Conservation (phyloP, 2,888 invertebrate genomes). For the Clitarchus hookeri region DNA sequence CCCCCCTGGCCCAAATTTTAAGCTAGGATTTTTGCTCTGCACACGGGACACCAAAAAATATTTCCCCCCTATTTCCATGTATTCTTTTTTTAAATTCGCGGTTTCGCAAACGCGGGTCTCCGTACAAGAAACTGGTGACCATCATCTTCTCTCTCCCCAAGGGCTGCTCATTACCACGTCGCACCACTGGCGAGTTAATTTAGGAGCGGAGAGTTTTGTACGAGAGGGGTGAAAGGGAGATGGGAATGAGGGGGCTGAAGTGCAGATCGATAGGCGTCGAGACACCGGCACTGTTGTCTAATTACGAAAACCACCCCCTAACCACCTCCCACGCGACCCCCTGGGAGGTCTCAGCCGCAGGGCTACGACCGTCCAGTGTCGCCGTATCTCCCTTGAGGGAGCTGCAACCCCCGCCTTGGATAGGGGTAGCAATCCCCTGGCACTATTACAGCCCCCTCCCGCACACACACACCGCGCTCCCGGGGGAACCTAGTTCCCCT, state of each 20-base stretch:
- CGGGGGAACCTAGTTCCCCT: background rate
- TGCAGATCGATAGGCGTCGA: slow-evolving; percentile 1
- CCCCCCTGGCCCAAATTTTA: no score
- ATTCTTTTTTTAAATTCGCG: background rate
- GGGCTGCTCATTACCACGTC: background rate
- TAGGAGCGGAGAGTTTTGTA: background rate
- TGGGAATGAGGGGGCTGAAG: background rate
- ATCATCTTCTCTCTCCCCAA: background rate
- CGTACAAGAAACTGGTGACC: background rate
- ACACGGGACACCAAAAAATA: background rate
- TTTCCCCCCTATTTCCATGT: background rate
- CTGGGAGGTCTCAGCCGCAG: background rate
- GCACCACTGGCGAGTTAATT: background rate
- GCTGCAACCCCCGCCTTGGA: background rate
- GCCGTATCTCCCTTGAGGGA: background rate
- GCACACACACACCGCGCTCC: background rate
- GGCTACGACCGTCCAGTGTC: background rate
- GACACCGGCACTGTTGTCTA: slow-evolving; percentile 1
- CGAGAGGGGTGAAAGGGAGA: background rate
- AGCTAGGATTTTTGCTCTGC: background rate
- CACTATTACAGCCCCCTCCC: background rate
- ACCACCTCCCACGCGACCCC: background rate
- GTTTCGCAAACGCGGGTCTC: background rate
- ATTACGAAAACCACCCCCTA: background rate
- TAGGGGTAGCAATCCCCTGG: no score